Evolutionary conservation across 2,113 vertebrate species (phyloP).

Genomic region (Anarrhichthys ocellatus): DNA sequence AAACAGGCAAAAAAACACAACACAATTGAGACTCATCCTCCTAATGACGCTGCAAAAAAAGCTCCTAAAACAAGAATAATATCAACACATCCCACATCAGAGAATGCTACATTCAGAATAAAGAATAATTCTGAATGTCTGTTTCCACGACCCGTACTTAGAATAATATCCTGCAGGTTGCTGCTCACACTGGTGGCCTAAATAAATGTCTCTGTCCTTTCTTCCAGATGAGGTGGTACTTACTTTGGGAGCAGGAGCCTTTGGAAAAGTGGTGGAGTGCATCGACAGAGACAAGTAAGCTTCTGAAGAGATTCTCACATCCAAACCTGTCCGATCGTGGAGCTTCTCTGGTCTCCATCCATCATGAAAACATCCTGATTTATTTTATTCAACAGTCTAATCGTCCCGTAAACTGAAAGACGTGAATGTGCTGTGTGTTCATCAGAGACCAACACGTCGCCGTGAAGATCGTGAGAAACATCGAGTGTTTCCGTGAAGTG

Average conservation of each 20-base stretch:
- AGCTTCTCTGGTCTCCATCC: neutral
- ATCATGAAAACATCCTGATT: neutral
- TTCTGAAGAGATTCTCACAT: neutral
- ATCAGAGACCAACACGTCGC: slow-evolving; percentile 87
- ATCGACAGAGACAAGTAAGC: slow-evolving; percentile 87
- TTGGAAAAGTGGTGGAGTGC: slow-evolving; percentile 94
- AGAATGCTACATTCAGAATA: neutral
- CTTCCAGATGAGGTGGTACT: slow-evolving; percentile 91
- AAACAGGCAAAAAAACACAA: no score
- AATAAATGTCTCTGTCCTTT: neutral
- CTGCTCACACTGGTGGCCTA: neutral
- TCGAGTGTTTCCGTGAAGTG: slow-evolving; percentile 90
- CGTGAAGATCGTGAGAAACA: slow-evolving; percentile 95
- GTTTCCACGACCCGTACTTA: neutral
- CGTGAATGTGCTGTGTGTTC: slow-evolving; percentile 24
- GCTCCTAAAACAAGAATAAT: no score
- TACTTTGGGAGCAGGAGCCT: slow-evolving; percentile 91
- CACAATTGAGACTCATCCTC: no score
- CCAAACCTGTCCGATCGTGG: neutral
- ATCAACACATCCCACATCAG: no score
- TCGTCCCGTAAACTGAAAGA: neutral
- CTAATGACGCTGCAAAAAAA: no score
- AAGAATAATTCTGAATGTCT: neutral
- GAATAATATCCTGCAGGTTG: neutral
- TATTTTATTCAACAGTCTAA: neutral